Evolutionary conservation across 2,888 invertebrate genomes (phyloP).

Genomic region (Mythimna ferrago): DNA sequence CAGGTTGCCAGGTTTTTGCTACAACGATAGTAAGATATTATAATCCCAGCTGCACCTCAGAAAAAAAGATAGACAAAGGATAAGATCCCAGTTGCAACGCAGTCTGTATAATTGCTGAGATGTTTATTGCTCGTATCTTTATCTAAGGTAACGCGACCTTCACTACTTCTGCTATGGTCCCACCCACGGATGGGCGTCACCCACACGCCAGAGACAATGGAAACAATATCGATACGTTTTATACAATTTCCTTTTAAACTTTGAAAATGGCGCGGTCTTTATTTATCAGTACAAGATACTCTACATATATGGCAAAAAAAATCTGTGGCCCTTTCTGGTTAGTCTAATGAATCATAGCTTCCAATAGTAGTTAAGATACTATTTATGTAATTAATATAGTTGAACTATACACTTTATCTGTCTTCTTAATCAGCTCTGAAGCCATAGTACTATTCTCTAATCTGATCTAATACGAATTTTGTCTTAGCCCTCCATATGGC

Average conservation of each 20-base stretch:
- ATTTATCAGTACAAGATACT: conserved; percentile 23
- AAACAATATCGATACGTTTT: conserved; percentile 60
- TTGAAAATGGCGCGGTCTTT: conserved; percentile 33
- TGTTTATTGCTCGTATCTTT: conserved; percentile 48
- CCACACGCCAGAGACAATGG: conserved; percentile 75
- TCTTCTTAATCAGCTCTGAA: conserved; percentile 11
- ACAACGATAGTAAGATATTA: neutral
- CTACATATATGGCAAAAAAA: conserved; percentile 1
- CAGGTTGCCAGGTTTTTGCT: too few relatives aligned
- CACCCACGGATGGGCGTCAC: conserved; percentile 81
- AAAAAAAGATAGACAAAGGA: neutral
- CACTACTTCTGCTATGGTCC: conserved; percentile 68
- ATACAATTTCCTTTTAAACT: conserved; percentile 58
- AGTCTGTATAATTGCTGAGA: conserved; percentile 32
- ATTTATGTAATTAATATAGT: neutral
- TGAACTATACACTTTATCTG: neutral
- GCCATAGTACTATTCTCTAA: conserved; percentile 4
- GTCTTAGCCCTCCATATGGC: neutral
- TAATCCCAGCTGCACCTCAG: neutral
- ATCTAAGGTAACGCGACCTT: conserved; percentile 72
- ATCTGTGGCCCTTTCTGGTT: neutral
- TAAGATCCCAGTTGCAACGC: neutral
- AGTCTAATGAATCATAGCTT: neutral
- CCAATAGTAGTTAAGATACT: neutral
- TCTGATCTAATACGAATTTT: neutral